Base-by-base conservation (phyloP, 2,797 vertebrate genomes). In the Chaetodon trifasciatus region DNA sequence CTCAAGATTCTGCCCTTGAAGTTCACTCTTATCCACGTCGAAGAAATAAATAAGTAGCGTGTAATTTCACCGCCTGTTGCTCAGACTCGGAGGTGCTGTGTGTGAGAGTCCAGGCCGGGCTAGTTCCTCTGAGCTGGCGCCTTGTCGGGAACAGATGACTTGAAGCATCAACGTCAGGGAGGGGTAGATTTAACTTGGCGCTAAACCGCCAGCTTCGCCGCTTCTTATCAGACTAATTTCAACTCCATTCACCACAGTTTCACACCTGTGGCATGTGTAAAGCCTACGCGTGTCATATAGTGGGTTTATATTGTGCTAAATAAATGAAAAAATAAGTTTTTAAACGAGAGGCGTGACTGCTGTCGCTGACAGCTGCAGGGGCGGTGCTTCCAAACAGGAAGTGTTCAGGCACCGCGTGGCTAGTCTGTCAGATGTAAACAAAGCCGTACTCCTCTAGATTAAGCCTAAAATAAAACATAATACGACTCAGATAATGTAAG, bases 371-470 rank as follows among this genome's bases (percentile, higher is more conserved):
- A 93, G 91, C 78, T 85, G 85, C 79, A 4, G 75, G 85, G 92
- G 92, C 90, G 94, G 85, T 0, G 60, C 68, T 52, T 83, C 9
- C 8, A 9, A 63, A 57, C 42, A 46, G 94, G 95, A 96, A 95
- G 89, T 72, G 58, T 42, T 19, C 71, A 1, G 83, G 76, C 68
- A 94, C 95, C 94, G 93, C 94, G 91, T 95, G 94, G 95, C 91
- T 93, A 89, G 76, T 80, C 68, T 66, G 85, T 85, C 88, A 91
- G 93, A 94, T 93, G 95, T 96, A 96, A 96, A 96, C 96, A 96
- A 95, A 94, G 86, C 76, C 28, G 60, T 5, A 42, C 32, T 68
- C 35, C 37, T 52, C 9, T 3, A n/a, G n/a, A 86, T 87, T 76
- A 35, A 76, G 5, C 2, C 8, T 4, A 0, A 57, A 82, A 74